Conservation (phyloP, 2,797 vertebrate genomes). For the Eospalax fontanierii region DNA sequence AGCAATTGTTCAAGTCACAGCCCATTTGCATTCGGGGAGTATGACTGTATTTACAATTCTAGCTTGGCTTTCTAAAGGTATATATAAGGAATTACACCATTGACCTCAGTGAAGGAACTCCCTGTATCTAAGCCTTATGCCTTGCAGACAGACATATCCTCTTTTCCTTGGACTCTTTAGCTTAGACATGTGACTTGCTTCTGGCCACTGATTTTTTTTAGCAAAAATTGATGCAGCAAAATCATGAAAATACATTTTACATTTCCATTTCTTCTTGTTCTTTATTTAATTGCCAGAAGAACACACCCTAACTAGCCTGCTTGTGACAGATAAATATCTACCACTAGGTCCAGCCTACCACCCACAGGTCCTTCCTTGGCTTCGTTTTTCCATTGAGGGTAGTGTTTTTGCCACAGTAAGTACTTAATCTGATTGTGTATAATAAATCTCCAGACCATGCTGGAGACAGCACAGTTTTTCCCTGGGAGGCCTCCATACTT, state of each 20-base stretch:
- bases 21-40: neutral
- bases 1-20: neutral
- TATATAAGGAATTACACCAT: neutral
- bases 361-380: neutral
- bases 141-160: neutral
- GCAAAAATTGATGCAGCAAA: conserved; percentile 14
- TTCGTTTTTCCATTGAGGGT: conserved; percentile 30
- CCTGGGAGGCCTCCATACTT: neutral
- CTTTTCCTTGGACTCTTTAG: neutral
- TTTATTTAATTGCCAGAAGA: conserved; percentile 33
- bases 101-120: neutral
- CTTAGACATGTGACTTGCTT: neutral
- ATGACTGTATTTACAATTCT: neutral
- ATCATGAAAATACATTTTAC: conserved; percentile 52
- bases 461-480: neutral
- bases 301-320: conserved; percentile 25
- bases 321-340: neutral
- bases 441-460: neutral
- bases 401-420: neutral
- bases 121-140: neutral
- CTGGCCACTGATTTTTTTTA: neutral
- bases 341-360: neutral
- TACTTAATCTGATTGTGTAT: neutral
- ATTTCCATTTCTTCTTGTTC: conserved; percentile 25
- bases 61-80: neutral